A percentile compares a stretch with the other conserved stretches of the same genome.
Conservation (phyloP, 2,113 vertebrate genomes). For the Chamaetylas fuelleborni region DNA sequence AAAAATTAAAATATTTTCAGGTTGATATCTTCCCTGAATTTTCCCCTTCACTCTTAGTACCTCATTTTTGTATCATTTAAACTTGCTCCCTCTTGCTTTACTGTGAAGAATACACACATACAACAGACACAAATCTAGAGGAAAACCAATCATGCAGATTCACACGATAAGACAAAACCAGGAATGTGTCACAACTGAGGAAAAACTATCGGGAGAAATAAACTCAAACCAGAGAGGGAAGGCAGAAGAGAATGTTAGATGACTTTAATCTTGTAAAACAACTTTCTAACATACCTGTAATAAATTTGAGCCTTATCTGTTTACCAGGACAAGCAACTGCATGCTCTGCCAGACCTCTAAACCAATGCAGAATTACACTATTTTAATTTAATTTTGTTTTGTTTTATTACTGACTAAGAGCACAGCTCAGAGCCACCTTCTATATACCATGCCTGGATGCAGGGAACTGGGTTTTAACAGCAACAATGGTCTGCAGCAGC, state of each 20-base stretch:
- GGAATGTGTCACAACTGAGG: not conserved
- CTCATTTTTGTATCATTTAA: not conserved
- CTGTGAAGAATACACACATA: not conserved
- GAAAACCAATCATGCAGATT: not conserved
- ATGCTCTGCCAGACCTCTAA: not conserved
- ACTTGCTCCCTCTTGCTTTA: not conserved
- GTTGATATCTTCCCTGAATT: not conserved
- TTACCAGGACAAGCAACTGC: not conserved
- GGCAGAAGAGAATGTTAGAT: not conserved
- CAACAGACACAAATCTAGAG: not conserved
- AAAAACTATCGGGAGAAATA: not conserved
- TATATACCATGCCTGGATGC: not conserved
- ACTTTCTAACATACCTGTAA: not conserved
- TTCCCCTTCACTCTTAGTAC: not conserved
- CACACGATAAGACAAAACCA: not conserved
- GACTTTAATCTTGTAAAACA: not conserved
- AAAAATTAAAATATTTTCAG: constrained; percentile 14
- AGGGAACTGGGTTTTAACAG: not conserved
- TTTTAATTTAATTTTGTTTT: not conserved
- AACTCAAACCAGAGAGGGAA: not conserved
- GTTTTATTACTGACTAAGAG: not conserved
- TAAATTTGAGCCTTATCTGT: not conserved
- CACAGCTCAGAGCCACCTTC: not conserved
- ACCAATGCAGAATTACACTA: not conserved
- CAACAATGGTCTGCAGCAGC: not conserved